These are phyloP conservation scores for Euwallacea fornicatus DNA, from an alignment of 1,140 invertebrate genomes.

Conservation along the genomic window DNA sequence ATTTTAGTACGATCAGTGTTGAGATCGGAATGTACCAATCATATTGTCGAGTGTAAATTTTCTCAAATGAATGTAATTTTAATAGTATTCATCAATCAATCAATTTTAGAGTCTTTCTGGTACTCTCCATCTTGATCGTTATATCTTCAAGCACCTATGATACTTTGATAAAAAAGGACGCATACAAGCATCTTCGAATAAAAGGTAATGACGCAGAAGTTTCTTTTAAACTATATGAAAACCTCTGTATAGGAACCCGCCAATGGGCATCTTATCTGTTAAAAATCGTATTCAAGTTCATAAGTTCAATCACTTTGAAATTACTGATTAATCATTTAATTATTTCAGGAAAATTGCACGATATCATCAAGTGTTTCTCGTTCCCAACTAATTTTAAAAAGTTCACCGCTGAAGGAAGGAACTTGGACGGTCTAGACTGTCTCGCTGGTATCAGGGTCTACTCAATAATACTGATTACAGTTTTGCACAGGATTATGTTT, in stretches of 20 bases:
- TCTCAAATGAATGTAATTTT: neutral
- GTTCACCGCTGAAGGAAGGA: conserved; percentile 52
- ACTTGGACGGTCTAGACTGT: conserved; percentile 63
- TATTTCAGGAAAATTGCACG: conserved; percentile 30
- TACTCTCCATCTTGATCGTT: conserved; percentile 8
- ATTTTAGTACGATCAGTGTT: neutral
- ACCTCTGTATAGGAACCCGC: neutral
- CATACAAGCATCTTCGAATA: conserved; percentile 11
- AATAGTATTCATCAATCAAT: neutral
- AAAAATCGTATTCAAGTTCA: neutral
- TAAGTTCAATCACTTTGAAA: neutral
- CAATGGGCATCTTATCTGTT: neutral
- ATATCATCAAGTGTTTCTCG: conserved; percentile 36
- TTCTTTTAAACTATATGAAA: too few species aligned
- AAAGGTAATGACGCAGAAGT: conserved; percentile 15
- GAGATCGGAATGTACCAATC: neutral
- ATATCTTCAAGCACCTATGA: conserved; percentile 28
- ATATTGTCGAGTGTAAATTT: neutral
- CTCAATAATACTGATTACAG: conserved; percentile 66
- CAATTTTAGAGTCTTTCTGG: conserved; percentile 21
- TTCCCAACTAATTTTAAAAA: conserved; percentile 34
- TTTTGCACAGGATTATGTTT: conserved; percentile 65
- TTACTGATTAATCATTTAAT: neutral
- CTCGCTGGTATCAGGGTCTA: conserved; percentile 67
- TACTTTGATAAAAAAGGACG: conserved; percentile 17